Evolutionary conservation across 2,113 vertebrate genomes (phyloP).

Genomic region (Hirundichthys speculiger): DNA sequence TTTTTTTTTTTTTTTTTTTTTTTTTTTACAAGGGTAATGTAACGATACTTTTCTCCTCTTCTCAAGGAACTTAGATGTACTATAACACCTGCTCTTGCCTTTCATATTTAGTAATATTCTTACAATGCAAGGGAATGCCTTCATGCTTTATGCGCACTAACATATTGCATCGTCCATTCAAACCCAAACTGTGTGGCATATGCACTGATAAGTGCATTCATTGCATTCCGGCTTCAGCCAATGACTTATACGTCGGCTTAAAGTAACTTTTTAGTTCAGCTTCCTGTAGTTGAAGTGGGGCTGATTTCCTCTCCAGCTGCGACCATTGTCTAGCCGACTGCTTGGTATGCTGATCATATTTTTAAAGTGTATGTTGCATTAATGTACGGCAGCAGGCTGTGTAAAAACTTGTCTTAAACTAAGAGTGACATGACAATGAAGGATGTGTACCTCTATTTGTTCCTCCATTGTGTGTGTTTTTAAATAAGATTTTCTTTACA

Average conservation of each 20-base stretch:
- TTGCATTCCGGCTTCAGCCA: conserved; percentile 68
- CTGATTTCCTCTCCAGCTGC: conserved; percentile 17
- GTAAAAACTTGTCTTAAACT: conserved; percentile 69
- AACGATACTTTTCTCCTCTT: conserved; percentile 68
- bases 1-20: too few relatives aligned
- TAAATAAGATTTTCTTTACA: conserved; percentile 60
- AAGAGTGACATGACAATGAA: conserved; percentile 70
- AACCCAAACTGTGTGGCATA: conserved; percentile 42
- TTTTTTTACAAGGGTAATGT: conserved; percentile 60
- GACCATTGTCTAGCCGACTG: conserved; percentile 54
- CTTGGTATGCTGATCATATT: conserved; percentile 68
- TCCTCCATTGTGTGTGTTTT: conserved; percentile 65
- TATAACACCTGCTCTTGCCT: conserved; percentile 79
- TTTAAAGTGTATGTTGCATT: conserved; percentile 77
- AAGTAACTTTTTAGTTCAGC: conserved; percentile 65
- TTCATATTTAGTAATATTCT: conserved; percentile 78
- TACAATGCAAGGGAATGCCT: conserved; percentile 77
- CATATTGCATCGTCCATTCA: conserved; percentile 64
- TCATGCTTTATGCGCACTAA: conserved; percentile 78
- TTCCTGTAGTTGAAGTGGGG: conserved; percentile 46
- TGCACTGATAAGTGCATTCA: conserved; percentile 66
- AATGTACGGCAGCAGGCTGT: conserved; percentile 72
- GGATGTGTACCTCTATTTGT: conserved; percentile 59
- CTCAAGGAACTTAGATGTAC: conserved; percentile 76
- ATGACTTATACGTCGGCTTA: conserved; percentile 63